Base-by-base conservation (phyloP, 1,140 invertebrate genomes). In the Drosophila nigrodunni region DNA sequence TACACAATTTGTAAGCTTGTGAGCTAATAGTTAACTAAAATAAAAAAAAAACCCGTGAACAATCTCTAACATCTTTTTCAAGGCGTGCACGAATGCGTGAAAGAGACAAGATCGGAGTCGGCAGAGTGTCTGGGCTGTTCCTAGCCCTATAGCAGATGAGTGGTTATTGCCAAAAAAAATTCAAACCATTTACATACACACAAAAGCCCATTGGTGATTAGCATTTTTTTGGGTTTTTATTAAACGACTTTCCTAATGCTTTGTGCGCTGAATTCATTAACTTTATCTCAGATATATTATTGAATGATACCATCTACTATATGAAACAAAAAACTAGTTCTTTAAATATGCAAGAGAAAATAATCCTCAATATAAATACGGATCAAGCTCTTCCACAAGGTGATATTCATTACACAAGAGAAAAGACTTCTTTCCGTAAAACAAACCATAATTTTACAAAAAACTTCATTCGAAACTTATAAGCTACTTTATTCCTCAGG, bases 1-100 rank as follows among this genome's bases (percentile, higher is more conserved):
- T 85, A 67, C 74, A 77, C 77, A 80, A 83, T 83, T 68, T 18
- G 7, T 57, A 54, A 74, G 60, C 75, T 30, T 55, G 39, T 52
- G 46, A 76, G 67, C 79, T 83, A 83, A 83, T 74, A 62, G 65
- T 69, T 44, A 43, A 43, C 11, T 30, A 5, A 30, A 30, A 30
- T 30, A 43, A n/a, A 11, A 10, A 11, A 69, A 60, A 55, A 74
- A 68, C 77, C 65, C 77, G 77, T 59, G 58, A 61, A 65, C 74
- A 74, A 44, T 35, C 18, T 73, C 54, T n/a, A 18, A 50, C 18
- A 47, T 43, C 39, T 43, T 43, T 58, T 59, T 21, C 8, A 59
- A 59, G 43, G 39, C 41, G 43, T 39, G 52, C 52, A 7, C 30
- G n/a, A 30, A 47, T 59, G 9, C n/a, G 37, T 25, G 5, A 34